Evolutionary conservation across 2,113 vertebrate species (phyloP), one percentile per base, ranked within the genome.

Genomic region (Engystomops pustulosus): DNA sequence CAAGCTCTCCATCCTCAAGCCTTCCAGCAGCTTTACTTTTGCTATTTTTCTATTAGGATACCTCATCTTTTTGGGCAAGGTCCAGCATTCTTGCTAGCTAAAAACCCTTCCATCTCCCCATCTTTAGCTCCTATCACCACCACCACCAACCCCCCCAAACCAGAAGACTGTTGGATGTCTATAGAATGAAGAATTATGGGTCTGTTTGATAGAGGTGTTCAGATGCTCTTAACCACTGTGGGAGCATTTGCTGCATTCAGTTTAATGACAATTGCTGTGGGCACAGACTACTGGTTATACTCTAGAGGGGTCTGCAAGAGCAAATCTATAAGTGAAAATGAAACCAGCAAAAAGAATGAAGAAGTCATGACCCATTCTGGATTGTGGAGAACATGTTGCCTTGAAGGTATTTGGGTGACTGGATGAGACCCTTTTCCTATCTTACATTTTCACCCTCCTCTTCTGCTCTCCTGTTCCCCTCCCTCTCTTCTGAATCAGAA

Each of bases 141-240:
- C 93, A 91, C 93, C 44, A 2, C 9, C 2, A 7, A 93, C 95
- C 96, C 95, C 14, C 93, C 91, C 93, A 92, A 93, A 93, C 91
- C 92, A 91, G 96, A 97, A 98, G 95, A 95, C 96, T 94, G 96
- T 93, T 92, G 96, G 96, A 96, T 97, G 95, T 97, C 97, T 96
- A 95, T 98, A 95, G 96, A 98, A 98, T 98, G 96, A 94, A 96
- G 97, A 95, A 98, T 95, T 95, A 98, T 99, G 97, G 97, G 97
- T 89, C 96, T 98, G 91, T 98, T 98, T 98, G 97, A 99, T 94
- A 96, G 96, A 94, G 97, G 97, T 93, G 96, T 99, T 94, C 97
- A 98, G 94, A 99, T 98, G 97, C 96, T 99, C 93, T 96, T 99
- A 94, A 98, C 97, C 95, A 98, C 97, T 91, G 97, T 98, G 93